phyloP scores from a whole-genome alignment of 2,113 vertebrate species.

The Lota lota region DNA sequence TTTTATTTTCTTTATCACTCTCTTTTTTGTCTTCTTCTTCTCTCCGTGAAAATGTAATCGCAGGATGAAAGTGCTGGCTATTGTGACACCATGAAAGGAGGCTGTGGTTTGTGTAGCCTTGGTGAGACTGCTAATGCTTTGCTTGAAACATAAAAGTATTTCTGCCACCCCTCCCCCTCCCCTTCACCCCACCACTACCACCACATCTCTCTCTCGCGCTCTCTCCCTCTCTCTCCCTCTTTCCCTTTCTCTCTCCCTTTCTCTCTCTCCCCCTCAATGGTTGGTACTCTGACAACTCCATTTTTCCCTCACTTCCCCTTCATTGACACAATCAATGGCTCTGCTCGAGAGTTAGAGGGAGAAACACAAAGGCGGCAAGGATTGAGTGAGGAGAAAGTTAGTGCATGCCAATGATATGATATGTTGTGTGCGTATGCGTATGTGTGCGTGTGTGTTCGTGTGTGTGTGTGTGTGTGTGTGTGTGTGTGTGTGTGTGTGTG shows the following conservation, averaged over 20 bases:
- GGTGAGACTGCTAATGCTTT: slow-evolving; percentile 58
- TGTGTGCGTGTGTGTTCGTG: too few relatives aligned
- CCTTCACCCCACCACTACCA: background rate
- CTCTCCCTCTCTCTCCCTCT: slow-evolving; percentile 33
- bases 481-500: too few relatives aligned
- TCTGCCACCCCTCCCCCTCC: slow-evolving; percentile 8
- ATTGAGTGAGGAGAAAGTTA: too few relatives aligned
- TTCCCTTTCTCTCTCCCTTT: slow-evolving; percentile 29
- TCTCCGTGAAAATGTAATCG: slow-evolving; percentile 45
- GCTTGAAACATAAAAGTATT: slow-evolving; percentile 47
- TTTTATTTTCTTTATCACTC: slow-evolving; percentile 37
- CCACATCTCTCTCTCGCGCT: background rate
- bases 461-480: too few relatives aligned
- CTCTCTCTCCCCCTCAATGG: slow-evolving; percentile 37
- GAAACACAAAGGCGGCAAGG: too few relatives aligned
- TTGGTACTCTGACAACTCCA: slow-evolving; percentile 51
- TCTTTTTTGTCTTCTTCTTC: slow-evolving; percentile 17
- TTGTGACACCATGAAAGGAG: slow-evolving; percentile 62
- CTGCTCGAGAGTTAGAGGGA: too few relatives aligned
- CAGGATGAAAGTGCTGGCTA: slow-evolving; percentile 49
- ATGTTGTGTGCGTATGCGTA: background rate
- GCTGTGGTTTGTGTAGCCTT: slow-evolving; percentile 64
- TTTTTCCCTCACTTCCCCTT: slow-evolving; percentile 24
- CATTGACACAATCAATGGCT: too few relatives aligned
- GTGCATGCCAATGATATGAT: too few relatives aligned